Evolutionary conservation across 2,113 vertebrate species (phyloP), one percentile per base, ranked within the genome.

Genomic region (Grus americana): DNA sequence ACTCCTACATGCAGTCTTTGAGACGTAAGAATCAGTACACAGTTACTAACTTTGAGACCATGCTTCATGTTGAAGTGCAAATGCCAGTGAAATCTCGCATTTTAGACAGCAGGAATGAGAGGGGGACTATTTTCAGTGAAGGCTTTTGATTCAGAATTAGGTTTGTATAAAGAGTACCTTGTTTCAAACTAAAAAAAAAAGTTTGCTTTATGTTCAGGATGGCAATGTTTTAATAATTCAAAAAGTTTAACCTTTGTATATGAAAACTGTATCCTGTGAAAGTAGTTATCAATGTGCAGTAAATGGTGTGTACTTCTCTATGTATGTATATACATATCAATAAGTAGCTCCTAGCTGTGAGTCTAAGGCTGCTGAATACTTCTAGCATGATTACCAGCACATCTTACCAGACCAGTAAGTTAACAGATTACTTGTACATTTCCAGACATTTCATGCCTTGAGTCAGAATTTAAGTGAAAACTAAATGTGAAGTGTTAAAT

Each of bases 61-160:
- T 94, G 81, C 91, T 97, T 95, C 84, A 95, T 63, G 75, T 82
- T 96, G 88, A 98, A 96, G 90, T 96, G 79, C 42, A 93, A 58
- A 86, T 40, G 57, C 68, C 50, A 71, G 68, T 79, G 80, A 96
- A 73, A 61, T 88, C 86, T 92, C 7, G 20, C 91, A 75, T 83
- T 63, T 55, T 82, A 74, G 81, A 82, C 71, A 87, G 81, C 65
- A 95, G 55, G 47, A 63, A 94, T 0, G 1, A 90, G 46, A 55
- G n/a, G 50, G 76, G 47, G 93, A 72, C 23, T 95, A 19, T 91
- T 93, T 63, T 78, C 66, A 71, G 22, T 47, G 5, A 27, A 72
- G 68, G 20, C 34, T 95, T 91, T 88, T 82, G 21, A 74, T 92
- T 95, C 42, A 93, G 65, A 95, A 68, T 26, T 70, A 86, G 55